Percentiles rank a stretch among this genome's conserved stretches.
These are phyloP conservation scores for Smutsia temminckii DNA, from an alignment of 2,797 vertebrate species.

Conservation along the genomic window DNA sequence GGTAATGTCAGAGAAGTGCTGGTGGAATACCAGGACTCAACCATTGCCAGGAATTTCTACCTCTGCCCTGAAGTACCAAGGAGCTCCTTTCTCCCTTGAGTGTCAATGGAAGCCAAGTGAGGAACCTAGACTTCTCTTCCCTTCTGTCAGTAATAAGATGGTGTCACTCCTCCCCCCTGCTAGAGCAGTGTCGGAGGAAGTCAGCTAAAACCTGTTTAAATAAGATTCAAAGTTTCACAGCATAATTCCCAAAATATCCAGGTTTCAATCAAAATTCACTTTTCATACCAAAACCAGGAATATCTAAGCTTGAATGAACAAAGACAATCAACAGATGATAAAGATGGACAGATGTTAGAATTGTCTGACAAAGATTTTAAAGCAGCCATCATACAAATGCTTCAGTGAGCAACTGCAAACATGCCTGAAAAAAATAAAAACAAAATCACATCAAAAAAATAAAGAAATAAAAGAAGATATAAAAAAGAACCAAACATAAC, in stretches of 20 bases:
- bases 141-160: background rate
- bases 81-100: background rate
- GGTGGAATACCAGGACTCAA: background rate
- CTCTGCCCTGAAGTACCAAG: background rate
- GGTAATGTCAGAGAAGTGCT: background rate
- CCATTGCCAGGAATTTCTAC: background rate
- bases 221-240: background rate
- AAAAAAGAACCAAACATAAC: background rate
- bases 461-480: background rate
- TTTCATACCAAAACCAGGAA: constrained; percentile 5
- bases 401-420: background rate
- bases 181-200: background rate
- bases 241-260: background rate
- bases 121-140: background rate
- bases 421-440: constrained; percentile 36
- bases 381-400: background rate
- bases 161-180: background rate
- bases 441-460: constrained; percentile 15
- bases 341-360: constrained; percentile 17
- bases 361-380: constrained; percentile 46
- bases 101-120: background rate
- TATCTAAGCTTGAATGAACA: constrained; percentile 34
- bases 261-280: constrained; percentile 15
- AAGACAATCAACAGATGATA: background rate
- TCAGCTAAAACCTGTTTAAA: background rate